Evolutionary conservation across 2,888 invertebrate species (phyloP).

Genomic region (Balanococcus diminutus): DNA sequence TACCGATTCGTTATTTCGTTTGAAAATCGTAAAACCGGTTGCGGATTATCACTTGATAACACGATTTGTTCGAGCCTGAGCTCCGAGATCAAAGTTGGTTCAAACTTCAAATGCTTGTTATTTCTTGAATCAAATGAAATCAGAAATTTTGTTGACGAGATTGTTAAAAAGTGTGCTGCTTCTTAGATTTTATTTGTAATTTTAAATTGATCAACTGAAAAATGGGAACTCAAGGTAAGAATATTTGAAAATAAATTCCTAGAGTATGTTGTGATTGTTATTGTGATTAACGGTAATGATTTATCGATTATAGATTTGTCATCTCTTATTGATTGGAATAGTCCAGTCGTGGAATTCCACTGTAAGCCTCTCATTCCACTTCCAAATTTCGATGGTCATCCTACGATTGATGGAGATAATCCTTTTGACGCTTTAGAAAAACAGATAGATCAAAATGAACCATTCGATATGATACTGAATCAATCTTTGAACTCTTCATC

Average conservation of each 20-base stretch:
- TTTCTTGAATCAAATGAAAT: background rate
- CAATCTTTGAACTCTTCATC: slow-evolving; percentile 22
- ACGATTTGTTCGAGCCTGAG: too few relatives aligned
- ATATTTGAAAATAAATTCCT: background rate
- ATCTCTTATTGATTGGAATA: slow-evolving; percentile 31
- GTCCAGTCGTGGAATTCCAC: background rate
- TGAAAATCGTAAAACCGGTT: too few relatives aligned
- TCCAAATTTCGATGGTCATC: background rate
- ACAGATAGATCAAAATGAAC: slow-evolving; percentile 21
- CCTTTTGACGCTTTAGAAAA: slow-evolving; percentile 24
- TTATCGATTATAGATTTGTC: background rate
- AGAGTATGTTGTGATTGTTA: too few relatives aligned
- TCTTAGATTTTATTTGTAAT: background rate
- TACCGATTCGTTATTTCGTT: too few relatives aligned
- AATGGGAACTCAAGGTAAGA: background rate
- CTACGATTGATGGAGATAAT: slow-evolving; percentile 16
- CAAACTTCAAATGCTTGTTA: background rate
- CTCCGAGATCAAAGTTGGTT: background rate
- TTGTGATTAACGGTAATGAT: background rate
- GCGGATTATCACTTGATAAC: too few relatives aligned
- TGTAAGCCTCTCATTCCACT: slow-evolving; percentile 30
- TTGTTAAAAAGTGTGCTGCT: background rate
- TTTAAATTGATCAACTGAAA: background rate
- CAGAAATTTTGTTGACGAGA: background rate
- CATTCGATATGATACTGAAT: slow-evolving; percentile 11